A percentile compares a stretch with the other conserved stretches of the same genome.
These are phyloP conservation scores for Monarcha castaneiventris DNA, from an alignment of 2,113 vertebrate genomes.

Conservation along the genomic window DNA sequence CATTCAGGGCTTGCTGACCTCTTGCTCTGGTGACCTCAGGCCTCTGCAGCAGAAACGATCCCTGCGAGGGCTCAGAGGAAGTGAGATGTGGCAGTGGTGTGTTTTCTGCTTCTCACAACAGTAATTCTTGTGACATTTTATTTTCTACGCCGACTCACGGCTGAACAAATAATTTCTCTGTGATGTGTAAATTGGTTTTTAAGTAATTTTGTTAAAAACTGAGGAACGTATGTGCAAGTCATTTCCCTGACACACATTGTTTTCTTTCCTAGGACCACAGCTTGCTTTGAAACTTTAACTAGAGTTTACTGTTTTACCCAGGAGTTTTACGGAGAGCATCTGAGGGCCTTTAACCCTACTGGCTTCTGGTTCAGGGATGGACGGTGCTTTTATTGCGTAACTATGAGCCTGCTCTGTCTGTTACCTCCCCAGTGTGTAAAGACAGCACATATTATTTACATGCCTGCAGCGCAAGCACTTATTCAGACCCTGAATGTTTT, in stretches of 20 bases:
- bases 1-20: background rate
- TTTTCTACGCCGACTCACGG: background rate
- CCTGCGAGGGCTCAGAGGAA: background rate
- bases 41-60: background rate
- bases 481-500: background rate
- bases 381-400: background rate
- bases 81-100: accelerated
- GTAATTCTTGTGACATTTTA: background rate
- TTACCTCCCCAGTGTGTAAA: accelerated
- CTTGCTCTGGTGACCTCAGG: background rate
- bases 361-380: background rate
- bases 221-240: accelerated
- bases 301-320: no score
- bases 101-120: background rate
- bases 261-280: background rate
- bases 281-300: background rate
- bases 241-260: background rate
- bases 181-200: background rate
- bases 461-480: accelerated
- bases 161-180: background rate
- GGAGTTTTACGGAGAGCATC: background rate
- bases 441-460: accelerated
- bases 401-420: accelerated
- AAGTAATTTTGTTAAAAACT: background rate
- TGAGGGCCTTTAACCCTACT: background rate